Percentiles rank a stretch among this genome's conserved stretches.
Conservation (phyloP, 2,113 vertebrate genomes). For the Agapornis roseicollis region DNA sequence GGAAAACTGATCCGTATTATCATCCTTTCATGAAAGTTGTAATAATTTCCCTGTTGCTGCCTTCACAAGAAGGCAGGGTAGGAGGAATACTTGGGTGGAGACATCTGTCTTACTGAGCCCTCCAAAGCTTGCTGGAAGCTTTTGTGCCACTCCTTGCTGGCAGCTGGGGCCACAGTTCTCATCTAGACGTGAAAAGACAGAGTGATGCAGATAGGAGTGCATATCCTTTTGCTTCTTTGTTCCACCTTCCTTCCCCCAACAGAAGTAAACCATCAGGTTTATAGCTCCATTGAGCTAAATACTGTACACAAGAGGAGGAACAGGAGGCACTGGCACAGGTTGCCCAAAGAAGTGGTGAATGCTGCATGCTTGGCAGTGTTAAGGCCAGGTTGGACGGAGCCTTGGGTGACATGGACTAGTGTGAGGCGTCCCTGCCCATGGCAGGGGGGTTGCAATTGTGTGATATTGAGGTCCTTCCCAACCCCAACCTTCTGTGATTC, state of each 20-base stretch:
- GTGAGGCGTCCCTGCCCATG: too few relatives aligned
- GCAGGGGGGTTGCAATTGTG: too few relatives aligned
- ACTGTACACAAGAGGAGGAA: not conserved
- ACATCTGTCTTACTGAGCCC: not conserved
- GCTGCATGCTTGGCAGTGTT: too few relatives aligned
- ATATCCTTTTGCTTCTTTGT: not conserved
- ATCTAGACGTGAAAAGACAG: rapidly evolving
- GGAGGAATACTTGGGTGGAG: not conserved
- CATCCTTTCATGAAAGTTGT: not conserved
- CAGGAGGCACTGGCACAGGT: too few relatives aligned
- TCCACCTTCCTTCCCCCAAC: rapidly evolving
- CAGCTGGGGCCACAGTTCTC: not conserved
- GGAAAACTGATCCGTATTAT: not conserved
- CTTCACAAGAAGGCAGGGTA: not conserved
- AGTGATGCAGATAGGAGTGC: rapidly evolving
- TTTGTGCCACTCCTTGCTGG: too few relatives aligned
- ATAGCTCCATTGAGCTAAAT: rapidly evolving
- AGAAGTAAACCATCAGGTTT: not conserved
- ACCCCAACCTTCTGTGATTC: too few relatives aligned
- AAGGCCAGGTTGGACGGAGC: too few relatives aligned
- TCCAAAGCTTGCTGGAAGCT: too few relatives aligned
- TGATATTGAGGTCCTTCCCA: too few relatives aligned
- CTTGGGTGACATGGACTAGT: too few relatives aligned
- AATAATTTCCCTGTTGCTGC: not conserved
- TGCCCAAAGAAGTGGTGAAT: too few relatives aligned